Base-by-base conservation (phyloP, 2,888 invertebrate species). In the Gasteruption jaculator region DNA sequence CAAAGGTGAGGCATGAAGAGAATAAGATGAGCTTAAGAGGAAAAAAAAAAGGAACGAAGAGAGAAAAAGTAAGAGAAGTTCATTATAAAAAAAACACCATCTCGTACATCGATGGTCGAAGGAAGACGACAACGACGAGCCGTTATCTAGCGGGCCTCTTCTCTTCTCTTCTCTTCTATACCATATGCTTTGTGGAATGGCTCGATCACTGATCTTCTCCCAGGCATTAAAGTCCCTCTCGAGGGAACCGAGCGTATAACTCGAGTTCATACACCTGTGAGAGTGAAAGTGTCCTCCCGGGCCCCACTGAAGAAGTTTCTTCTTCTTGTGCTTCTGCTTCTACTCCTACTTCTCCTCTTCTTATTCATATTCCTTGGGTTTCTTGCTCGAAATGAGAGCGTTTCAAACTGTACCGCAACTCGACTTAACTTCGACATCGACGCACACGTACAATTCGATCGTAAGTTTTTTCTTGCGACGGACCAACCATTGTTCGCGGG, bases 211-310 rank as follows among this genome's bases (percentile, higher is more conserved):
- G 41, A 55, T 46, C 45, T 53, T 51, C 58, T 53, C 48, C 41
- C 52, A 45, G 52, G 55, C 54, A 53, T 57, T 57, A 52, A 58
- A 47, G 43, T 48, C 56, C 54, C 41, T 52, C 48, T 38, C 37
- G 39, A 43, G 38, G 43, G 43, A 36, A 41, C 38, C 43, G 47
- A 47, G 43, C 41, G 45, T 42, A 16, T 22, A 24, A 25, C 18
- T 41, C 24, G n/a, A n/a, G n/a, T 68, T 69, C 69, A 69, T 63
- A 56, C 68, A 69, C 68, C 69, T 68, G 68, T 67, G 61, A 69
- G 65, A 69, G 69, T 68, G 68, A 69, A 69, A 69, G 69, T 69
- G 62, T 66, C 63, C 53, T 51, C 54, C n/a, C 50, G 50, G 52
- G 15, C 15, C 29, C 18, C 33, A 8, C 11, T n/a, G n/a, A n/a